Evolutionary conservation across 2,888 invertebrate genomes (phyloP).

Genomic region (Schrankia costaestrigalis): DNA sequence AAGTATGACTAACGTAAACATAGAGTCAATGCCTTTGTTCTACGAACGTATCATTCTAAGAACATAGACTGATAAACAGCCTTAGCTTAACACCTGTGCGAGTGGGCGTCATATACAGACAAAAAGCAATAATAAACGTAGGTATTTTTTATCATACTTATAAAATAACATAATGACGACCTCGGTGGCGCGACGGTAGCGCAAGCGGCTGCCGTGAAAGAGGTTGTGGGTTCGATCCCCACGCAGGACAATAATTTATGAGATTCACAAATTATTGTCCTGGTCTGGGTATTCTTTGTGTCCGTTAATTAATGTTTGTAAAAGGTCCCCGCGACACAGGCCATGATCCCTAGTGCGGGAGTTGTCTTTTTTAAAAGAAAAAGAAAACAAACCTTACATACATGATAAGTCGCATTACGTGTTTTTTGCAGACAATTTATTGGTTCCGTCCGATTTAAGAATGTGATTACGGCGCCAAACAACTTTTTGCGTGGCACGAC

Average conservation of each 20-base stretch:
- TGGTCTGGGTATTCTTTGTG: too few relatives aligned
- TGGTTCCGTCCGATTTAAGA: conserved; percentile 48
- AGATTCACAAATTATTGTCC: too few relatives aligned
- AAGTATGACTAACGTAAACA: too few relatives aligned
- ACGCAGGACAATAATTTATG: too few relatives aligned
- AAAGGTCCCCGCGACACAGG: too few relatives aligned
- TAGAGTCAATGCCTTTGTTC: conserved; percentile 31
- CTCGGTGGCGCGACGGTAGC: too few relatives aligned
- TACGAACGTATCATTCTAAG: conserved; percentile 26
- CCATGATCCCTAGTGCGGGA: too few relatives aligned
- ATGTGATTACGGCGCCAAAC: conserved; percentile 58
- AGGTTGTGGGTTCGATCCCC: too few relatives aligned
- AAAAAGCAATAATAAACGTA: conserved; percentile 44
- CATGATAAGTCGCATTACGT: conserved; percentile 30
- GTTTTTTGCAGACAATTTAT: conserved; percentile 56
- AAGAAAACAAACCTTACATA: conserved; percentile 25
- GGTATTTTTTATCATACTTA: conserved; percentile 16
- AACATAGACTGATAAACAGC: conserved; percentile 36
- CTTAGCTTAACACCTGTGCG: conserved; percentile 45
- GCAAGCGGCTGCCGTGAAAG: too few relatives aligned
- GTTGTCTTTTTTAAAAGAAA: background rate
- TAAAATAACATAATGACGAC: conserved; percentile 20
- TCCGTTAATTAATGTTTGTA: too few relatives aligned
- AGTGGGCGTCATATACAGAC: conserved; percentile 18
- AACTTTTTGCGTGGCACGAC: conserved; percentile 57